Percentiles rank a stretch among this genome's conserved stretches.
These are phyloP conservation scores for Parasteatoda tepidariorum DNA, from an alignment of 1,140 invertebrate genomes.

Conservation along the genomic window DNA sequence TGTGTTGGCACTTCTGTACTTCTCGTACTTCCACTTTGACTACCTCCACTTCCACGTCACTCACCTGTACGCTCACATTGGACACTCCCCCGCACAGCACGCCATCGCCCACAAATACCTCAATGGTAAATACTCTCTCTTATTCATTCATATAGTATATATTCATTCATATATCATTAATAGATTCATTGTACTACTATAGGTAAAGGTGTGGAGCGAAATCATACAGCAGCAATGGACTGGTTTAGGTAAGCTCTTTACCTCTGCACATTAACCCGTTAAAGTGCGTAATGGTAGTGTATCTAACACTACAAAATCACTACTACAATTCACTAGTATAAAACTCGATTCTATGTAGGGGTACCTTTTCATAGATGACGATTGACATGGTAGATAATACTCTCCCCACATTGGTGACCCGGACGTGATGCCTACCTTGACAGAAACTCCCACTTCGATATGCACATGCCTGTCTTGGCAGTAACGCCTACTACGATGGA, in stretches of 20 bases:
- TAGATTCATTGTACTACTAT: not conserved
- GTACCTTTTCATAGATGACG: too few species aligned
- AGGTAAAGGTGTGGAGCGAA: constrained; percentile 70
- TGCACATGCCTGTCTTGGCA: too few species aligned
- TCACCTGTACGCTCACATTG: constrained; percentile 71
- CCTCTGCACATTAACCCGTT: too few species aligned
- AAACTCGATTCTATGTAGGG: too few species aligned
- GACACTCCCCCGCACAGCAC: constrained; percentile 72
- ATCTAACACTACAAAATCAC: too few species aligned
- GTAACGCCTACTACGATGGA: too few species aligned
- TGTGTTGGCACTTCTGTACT: constrained; percentile 65
- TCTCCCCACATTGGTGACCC: too few species aligned
- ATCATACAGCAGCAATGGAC: constrained; percentile 71
- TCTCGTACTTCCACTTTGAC: constrained; percentile 72
- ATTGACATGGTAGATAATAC: too few species aligned
- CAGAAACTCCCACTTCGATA: too few species aligned
- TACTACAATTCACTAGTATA: too few species aligned
- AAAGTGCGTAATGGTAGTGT: too few species aligned
- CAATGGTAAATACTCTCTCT: constrained; percentile 70
- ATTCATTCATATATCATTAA: not conserved
- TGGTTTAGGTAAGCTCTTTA: constrained; percentile 72
- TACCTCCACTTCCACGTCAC: constrained; percentile 72
- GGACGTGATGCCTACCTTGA: too few species aligned
- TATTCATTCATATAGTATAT: not conserved
- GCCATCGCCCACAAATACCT: constrained; percentile 72